Evolutionary conservation across 2,113 vertebrate species (phyloP), one percentile per base, ranked within the genome.

Genomic region (Tenebrosternarchus preto): DNA sequence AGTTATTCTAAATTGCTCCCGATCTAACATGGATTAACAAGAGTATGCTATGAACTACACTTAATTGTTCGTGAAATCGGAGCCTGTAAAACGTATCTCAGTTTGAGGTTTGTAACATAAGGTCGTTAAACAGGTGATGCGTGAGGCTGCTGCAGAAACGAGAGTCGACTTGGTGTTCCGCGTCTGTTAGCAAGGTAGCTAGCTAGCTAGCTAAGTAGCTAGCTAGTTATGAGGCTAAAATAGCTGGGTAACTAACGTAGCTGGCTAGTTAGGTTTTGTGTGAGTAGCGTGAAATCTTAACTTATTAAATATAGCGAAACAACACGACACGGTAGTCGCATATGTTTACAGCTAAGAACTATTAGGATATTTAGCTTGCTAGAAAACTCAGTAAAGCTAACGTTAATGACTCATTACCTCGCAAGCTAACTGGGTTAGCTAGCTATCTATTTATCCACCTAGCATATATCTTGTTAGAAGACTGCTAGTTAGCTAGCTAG

Each of bases 1-100:
- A 92, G 88, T 82, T 93, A 78, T 88, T 83, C 53, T 36, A 87
- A 85, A 86, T 90, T 86, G 82, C 75, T 88, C 70, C 88, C 89
- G 85, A 59, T 87, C 72, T 88, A 84, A 85, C 82, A 84, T 55
- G 15, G 71, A 53, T 81, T 85, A 86, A 83, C 86, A 78, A 61
- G 77, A 84, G 69, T 80, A 46, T 33, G 33, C 77, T 25, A 2
- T 71, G 11, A 22, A 59, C 27, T 24, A 16, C 5, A 5, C 53
- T 71, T 39, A 56, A 22, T 4, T 0, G 31, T 29, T 59, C 20
- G 22, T 11, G 19, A 19, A 20, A 53, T 5, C 29, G 20, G 66
- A 79, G 61, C 59, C 82, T 5, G 61, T 11, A 78, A 72, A 43
- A 63, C 39, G 29, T 61, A 63, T 64, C 83, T 50, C 25, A 39